Conservation (phyloP, 2,113 vertebrate species). For the Lutjanus erythropterus region DNA sequence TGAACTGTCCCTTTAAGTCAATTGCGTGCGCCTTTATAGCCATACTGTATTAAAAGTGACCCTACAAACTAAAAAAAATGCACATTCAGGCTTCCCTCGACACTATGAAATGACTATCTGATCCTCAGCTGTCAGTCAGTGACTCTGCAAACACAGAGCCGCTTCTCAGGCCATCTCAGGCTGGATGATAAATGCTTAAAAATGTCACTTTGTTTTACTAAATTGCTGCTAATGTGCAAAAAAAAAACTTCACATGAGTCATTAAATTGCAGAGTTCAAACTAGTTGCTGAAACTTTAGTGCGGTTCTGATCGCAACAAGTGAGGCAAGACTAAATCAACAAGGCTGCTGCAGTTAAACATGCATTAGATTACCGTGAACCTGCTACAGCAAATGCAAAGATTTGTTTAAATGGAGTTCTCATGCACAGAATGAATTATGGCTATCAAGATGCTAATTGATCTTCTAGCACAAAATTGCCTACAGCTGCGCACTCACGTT, state of each 20-base stretch:
- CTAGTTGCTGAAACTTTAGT: constrained; percentile 35
- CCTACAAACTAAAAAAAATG: background rate
- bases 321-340: constrained; percentile 34
- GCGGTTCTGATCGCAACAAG: constrained; percentile 57
- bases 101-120: background rate
- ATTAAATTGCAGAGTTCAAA: background rate
- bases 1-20: no score
- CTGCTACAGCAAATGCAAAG: constrained; percentile 29
- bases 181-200: background rate
- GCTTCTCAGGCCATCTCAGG: background rate
- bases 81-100: background rate
- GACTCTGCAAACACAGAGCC: constrained; percentile 2
- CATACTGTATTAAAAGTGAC: background rate
- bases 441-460: constrained; percentile 50
- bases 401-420: constrained; percentile 45
- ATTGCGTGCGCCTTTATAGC: background rate
- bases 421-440: constrained; percentile 45
- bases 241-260: background rate
- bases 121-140: background rate
- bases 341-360: constrained; percentile 13
- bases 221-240: background rate
- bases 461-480: constrained; percentile 29
- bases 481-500: constrained; percentile 39
- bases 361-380: constrained; percentile 17
- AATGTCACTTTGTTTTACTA: background rate